phyloP scores from a whole-genome alignment of 2,797 vertebrate species.

The Fistularia commersonii region DNA sequence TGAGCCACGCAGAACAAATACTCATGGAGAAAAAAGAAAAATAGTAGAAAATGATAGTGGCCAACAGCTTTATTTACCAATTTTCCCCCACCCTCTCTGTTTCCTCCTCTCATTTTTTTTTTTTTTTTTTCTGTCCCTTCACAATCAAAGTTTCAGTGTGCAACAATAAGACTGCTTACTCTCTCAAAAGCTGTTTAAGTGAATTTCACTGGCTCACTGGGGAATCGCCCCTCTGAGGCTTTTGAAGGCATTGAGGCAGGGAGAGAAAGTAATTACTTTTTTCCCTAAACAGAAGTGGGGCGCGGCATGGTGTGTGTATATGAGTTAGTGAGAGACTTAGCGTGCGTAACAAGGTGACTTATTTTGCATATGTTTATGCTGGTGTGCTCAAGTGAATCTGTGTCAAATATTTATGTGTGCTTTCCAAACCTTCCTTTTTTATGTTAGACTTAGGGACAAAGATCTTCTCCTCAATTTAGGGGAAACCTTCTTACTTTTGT shows the following conservation, averaged over 20 bases:
- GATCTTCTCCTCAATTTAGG: no score
- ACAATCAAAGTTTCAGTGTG: slow-evolving; percentile 73
- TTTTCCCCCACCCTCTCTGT: slow-evolving; percentile 30
- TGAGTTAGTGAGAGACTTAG: slow-evolving; percentile 24
- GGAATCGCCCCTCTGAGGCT: slow-evolving; percentile 75
- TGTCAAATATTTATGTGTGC: slow-evolving; percentile 12
- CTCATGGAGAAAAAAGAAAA: background rate
- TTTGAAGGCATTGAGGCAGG: slow-evolving; percentile 77
- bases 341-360: slow-evolving; percentile 38
- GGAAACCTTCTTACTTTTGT: no score
- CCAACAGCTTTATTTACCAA: slow-evolving; percentile 68
- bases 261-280: slow-evolving; percentile 80
- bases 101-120: slow-evolving; percentile 27
- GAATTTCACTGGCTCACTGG: slow-evolving; percentile 75
- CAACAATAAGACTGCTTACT: slow-evolving; percentile 79
- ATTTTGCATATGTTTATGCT: slow-evolving; percentile 29
- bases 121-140: slow-evolving; percentile 54
- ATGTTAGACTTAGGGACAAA: no score
- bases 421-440: background rate
- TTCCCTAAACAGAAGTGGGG: slow-evolving; percentile 76
- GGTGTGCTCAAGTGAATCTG: slow-evolving; percentile 28
- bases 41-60: slow-evolving; percentile 42
- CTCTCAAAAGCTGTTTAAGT: slow-evolving; percentile 79
- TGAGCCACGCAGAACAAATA: background rate
- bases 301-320: slow-evolving; percentile 48